Base-by-base conservation (phyloP, 2,797 vertebrate genomes). In the Acanthiza pusilla region DNA sequence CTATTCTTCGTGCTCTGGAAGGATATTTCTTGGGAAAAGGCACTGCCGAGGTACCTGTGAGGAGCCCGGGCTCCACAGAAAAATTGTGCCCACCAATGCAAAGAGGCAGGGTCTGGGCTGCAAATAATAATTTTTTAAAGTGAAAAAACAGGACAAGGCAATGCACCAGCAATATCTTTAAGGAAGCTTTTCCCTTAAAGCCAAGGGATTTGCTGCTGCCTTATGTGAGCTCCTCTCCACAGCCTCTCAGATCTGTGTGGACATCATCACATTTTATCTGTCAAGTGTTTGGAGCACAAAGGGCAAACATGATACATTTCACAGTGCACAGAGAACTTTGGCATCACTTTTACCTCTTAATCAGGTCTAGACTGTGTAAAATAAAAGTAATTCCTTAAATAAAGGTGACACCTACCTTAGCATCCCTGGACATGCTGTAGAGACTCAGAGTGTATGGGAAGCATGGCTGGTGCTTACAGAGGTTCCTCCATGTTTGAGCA, bases 371-470 rank as follows among this genome's bases (percentile, higher is more conserved):
- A 12, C 23, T 45, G 6, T 29, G 12, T 22, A 57, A 71, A 85
- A 45, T 17, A 10, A 12, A 53, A 54, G 32, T 10, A 30, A 16
- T 16, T 42, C 9, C 17, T 53, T n/a, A 66, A 48, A 32, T 20
- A 73, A 60, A 58, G 14, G 12, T 5, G n/a, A 38, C 30, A 72
- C 45, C 14, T 84, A 38, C 45, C 40, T 91, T 30, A 38, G 15
- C 2, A 2, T 23, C 3, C 13, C 14, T 3, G 1, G 23, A 10
- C 0, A 0, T 10, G 34, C 34, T 51, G 40, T 38, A 42, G 40
- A 40, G 21, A 16, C 36, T n/a, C 1, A 0, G 19, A 2, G 23
- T 5, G 11, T 4, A n/a, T 22, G 57, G 23, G 13, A 47, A 50
- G 29, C 2, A 1, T 0, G 1, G 45, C 42, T 32, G 68, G 38